Conservation (phyloP, 2,113 vertebrate genomes). For the Pavo muticus region DNA sequence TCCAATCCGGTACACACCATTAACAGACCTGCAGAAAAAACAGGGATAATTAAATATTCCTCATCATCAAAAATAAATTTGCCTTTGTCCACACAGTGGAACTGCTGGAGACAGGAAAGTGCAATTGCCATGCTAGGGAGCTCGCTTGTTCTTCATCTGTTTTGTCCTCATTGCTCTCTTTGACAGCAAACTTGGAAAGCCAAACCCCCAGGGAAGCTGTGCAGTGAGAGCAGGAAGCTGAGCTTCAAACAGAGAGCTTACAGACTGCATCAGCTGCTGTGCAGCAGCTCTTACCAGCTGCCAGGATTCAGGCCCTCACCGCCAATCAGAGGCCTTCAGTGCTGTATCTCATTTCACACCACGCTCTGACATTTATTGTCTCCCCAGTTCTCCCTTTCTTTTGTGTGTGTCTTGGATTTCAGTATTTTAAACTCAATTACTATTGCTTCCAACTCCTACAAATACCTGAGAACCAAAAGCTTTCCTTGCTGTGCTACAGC, state of each 20-base stretch:
- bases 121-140: background rate
- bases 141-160: background rate
- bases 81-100: background rate
- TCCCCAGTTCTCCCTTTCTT: background rate
- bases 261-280: background rate
- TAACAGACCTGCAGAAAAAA: constrained; percentile 88
- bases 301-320: background rate
- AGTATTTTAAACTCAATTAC: background rate
- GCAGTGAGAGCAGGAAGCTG: background rate
- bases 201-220: fast-evolving
- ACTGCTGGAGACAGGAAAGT: background rate
- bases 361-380: background rate
- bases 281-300: background rate
- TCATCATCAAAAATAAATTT: background rate
- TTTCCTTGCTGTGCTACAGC: background rate
- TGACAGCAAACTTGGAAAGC: background rate
- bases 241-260: background rate
- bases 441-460: background rate
- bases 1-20: constrained; percentile 96
- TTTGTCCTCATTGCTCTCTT: background rate
- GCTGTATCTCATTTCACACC: background rate
- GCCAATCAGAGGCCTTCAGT: background rate
- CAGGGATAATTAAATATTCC: fast-evolving
- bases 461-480: background rate
- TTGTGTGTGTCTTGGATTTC: background rate